Evolutionary conservation across 2,888 invertebrate genomes (phyloP).

Genomic region (Caenorhabditis panamensis): DNA sequence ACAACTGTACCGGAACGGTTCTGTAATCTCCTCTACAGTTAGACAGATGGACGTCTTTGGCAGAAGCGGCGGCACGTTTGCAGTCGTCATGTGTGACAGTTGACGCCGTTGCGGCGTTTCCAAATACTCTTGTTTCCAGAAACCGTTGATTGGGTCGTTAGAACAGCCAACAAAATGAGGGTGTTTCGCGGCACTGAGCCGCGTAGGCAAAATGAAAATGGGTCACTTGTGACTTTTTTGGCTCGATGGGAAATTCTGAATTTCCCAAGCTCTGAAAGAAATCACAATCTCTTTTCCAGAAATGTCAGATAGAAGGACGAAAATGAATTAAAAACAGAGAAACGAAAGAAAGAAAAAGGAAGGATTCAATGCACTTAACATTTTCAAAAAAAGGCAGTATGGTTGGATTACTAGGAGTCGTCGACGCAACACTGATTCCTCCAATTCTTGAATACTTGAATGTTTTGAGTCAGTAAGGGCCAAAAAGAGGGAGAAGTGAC

Average conservation of each 20-base stretch:
- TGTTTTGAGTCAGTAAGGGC: neutral
- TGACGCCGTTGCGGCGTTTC: slow-evolving; percentile 33
- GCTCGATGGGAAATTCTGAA: slow-evolving; percentile 2
- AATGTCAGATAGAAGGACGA: too few species aligned
- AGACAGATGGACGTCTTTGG: slow-evolving; percentile 50
- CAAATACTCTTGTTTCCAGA: slow-evolving; percentile 42
- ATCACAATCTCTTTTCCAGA: too few species aligned
- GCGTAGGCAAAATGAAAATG: slow-evolving; percentile 38
- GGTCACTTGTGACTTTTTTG: slow-evolving; percentile 35
- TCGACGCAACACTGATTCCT: slow-evolving; percentile 33
- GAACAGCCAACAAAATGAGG: slow-evolving; percentile 43
- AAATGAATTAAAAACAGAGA: slow-evolving; percentile 11
- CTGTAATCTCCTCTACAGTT: slow-evolving; percentile 51
- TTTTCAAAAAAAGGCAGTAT: slow-evolving; percentile 30
- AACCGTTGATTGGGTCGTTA: slow-evolving; percentile 55
- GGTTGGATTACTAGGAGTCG: slow-evolving; percentile 40
- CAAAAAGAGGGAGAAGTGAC: slow-evolving; percentile 13
- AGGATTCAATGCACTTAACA: slow-evolving; percentile 27
- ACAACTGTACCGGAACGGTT: slow-evolving; percentile 47
- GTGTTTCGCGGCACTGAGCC: slow-evolving; percentile 17
- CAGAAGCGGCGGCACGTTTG: slow-evolving; percentile 25
- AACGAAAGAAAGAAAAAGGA: slow-evolving; percentile 9
- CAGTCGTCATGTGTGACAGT: slow-evolving; percentile 40
- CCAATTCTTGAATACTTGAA: neutral
- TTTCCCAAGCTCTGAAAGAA: slow-evolving; percentile 2